A percentile compares a stretch with the other conserved stretches of the same genome.
These are phyloP conservation scores for Epizoanthus rinbou DNA, from an alignment of 92 coral and sea anemone species.

Conservation along the genomic window DNA sequence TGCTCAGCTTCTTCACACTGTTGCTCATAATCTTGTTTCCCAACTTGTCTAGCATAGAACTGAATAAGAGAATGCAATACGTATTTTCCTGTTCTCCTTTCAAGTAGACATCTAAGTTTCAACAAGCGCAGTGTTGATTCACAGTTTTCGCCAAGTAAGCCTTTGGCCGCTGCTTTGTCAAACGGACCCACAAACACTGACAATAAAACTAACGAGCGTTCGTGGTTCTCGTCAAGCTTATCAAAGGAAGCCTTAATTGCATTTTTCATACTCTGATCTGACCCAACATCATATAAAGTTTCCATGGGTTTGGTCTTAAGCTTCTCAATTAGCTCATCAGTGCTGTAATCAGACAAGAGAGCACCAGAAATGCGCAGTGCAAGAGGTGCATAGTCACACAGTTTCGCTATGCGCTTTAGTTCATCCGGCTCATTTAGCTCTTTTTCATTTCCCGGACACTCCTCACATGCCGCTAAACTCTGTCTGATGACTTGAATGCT, in stretches of 20 bases:
- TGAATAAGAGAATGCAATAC: slow-evolving; percentile 45
- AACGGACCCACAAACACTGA: slow-evolving; percentile 58
- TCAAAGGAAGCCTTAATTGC: slow-evolving; percentile 52
- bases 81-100: slow-evolving; percentile 4
- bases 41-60: slow-evolving; percentile 20
- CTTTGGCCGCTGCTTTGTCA: slow-evolving; percentile 46
- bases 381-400: slow-evolving; percentile 62
- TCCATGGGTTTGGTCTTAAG: slow-evolving; percentile 45
- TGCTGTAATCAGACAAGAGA: slow-evolving; percentile 38
- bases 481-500: not conserved
- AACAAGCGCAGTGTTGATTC: slow-evolving; percentile 28
- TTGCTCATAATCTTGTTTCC: not conserved
- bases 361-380: slow-evolving; percentile 61
- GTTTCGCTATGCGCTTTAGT: slow-evolving; percentile 21
- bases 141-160: not conserved
- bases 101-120: slow-evolving; percentile 36
- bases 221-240: slow-evolving; percentile 2
- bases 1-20: not conserved
- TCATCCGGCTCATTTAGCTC: not conserved
- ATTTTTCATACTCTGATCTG: slow-evolving; percentile 18
- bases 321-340: slow-evolving; percentile 5
- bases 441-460: not conserved
- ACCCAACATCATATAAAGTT: slow-evolving; percentile 18
- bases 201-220: slow-evolving; percentile 31
- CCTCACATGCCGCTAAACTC: slow-evolving; percentile 2